phyloP scores from a whole-genome alignment of 2,113 vertebrate genomes.

The Phrynosoma blainvillii region DNA sequence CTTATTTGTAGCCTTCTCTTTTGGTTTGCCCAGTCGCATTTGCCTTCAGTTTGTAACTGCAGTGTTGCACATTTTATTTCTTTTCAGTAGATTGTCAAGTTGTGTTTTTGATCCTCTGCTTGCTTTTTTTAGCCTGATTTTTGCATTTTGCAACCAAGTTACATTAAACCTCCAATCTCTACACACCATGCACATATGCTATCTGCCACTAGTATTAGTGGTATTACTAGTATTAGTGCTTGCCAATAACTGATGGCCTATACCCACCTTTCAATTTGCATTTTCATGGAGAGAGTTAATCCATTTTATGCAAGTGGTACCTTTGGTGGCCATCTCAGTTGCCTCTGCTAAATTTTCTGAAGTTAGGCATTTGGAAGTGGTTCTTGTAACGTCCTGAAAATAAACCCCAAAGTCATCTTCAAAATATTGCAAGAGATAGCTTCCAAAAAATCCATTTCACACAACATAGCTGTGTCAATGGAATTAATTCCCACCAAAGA shows the following conservation, averaged over 20 bases:
- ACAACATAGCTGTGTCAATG: neutral
- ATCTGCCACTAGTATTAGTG: neutral
- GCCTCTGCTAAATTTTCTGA: neutral
- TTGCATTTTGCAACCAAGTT: neutral
- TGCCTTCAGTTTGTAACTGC: neutral
- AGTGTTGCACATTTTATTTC: neutral
- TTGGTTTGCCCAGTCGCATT: neutral
- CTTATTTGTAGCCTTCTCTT: neutral
- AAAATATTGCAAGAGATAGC: neutral
- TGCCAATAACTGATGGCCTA: neutral
- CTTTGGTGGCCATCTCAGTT: too few relatives aligned
- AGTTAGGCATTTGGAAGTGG: neutral
- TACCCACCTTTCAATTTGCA: neutral
- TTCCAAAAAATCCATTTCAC: neutral
- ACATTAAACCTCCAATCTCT: neutral
- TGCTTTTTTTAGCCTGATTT: neutral
- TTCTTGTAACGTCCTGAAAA: neutral
- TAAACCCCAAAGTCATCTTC: neutral
- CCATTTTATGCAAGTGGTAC: neutral
- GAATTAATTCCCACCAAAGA: neutral
- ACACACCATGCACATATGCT: neutral
- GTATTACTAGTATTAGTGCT: neutral
- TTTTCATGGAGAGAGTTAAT: neutral
- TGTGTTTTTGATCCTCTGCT: neutral
- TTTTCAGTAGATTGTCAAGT: neutral